Base-by-base conservation (phyloP, 2,888 invertebrate species). In the Nephrotoma flavescens region DNA sequence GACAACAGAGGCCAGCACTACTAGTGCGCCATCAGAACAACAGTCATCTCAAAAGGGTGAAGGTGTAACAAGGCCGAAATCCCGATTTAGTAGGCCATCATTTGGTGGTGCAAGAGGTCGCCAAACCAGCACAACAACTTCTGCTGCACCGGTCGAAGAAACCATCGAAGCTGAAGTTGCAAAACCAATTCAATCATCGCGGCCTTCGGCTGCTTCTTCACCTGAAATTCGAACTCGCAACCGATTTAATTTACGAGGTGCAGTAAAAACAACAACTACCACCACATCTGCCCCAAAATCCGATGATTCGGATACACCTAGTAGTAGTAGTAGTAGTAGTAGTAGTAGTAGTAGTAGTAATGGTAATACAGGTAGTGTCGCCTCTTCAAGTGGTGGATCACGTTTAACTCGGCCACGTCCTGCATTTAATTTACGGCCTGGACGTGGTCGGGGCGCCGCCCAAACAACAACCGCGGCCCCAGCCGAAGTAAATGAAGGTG, bases 1-100 rank as follows among this genome's bases (percentile, higher is more conserved):
- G 15, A 57, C 52, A 57, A 92, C 92, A 31, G 91, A 92, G 31
- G 90, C 92, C 2, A 92, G 93, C 15, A 90, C 92, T 9, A 92
- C 93, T 57, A 90, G 89, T 12, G 89, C 87, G 91, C 86, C 87
- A 44, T 86, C 89, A 11, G 89, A 90, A 7, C 91, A 91, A 83
- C 89, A 91, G 0, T 47, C 47, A 47, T 15, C 52, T 6, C 52
- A 57, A 57, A 57, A 57, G 15, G 7, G 15, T 57, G 52, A 57
- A 15, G 15, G 52, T 15, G 89, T 89, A 86, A 87, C 87, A 31
- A 86, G 89, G 15, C 44, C 9, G 9, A 42, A 41, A 42, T 86
- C 84, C 88, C 91, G 92, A 6, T 92, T 91, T 88, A 90, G 90
- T 7, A 91, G 92, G 7, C 92, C 92, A 9, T 90, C 91, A 4